Evolutionary conservation across 2,113 vertebrate genomes (phyloP).

Genomic region (Chelonoidis abingdonii): DNA sequence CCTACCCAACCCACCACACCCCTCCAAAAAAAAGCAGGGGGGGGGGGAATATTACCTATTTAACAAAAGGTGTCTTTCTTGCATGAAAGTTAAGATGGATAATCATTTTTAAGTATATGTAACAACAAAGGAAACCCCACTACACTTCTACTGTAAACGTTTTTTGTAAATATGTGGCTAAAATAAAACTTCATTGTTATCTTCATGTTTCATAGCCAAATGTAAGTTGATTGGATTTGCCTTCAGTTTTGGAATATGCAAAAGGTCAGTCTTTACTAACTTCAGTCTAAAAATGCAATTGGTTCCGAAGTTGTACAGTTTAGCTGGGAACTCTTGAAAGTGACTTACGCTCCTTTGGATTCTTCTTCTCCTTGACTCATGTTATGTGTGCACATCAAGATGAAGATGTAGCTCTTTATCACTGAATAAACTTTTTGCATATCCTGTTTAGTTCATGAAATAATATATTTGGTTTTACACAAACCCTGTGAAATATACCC

Average conservation of each 20-base stretch:
- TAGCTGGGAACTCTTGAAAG: conserved; percentile 26
- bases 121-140: conserved; percentile 54
- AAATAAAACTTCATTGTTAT: conserved; percentile 76
- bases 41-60: not conserved
- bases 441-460: not conserved
- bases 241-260: conserved; percentile 54
- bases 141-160: conserved; percentile 50
- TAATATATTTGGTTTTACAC: conserved; percentile 37
- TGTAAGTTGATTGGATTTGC: conserved; percentile 67
- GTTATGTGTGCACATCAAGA: conserved; percentile 20
- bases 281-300: conserved; percentile 39
- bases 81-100: conserved; percentile 70
- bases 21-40: not conserved
- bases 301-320: conserved; percentile 31
- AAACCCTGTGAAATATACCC: conserved; percentile 37
- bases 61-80: conserved; percentile 63
- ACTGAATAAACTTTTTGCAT: conserved; percentile 25
- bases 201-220: conserved; percentile 78
- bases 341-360: conserved; percentile 25
- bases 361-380: conserved; percentile 6
- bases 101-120: conserved; percentile 67
- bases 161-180: conserved; percentile 73
- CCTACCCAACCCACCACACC: conserved; percentile 25
- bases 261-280: conserved; percentile 60
- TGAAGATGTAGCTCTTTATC: conserved; percentile 41